Conservation (phyloP, 2,888 invertebrate species). For the Microdon myrmicae region DNA sequence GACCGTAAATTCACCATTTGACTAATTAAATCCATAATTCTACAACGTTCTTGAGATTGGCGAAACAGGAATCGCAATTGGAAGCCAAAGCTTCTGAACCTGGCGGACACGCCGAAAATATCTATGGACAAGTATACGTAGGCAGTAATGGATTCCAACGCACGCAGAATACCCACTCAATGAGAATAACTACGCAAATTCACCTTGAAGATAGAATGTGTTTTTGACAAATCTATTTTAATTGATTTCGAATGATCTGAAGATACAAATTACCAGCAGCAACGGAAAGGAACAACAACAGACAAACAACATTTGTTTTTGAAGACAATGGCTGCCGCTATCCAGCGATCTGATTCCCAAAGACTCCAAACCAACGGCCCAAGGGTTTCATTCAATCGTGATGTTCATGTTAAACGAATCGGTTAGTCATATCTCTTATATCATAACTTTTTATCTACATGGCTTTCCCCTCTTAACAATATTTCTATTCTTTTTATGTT, state of each 20-base stretch:
- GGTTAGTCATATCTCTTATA: conserved; percentile 80
- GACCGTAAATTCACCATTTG: conserved; percentile 26
- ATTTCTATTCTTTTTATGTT: too few species aligned
- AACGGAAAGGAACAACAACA: conserved; percentile 6
- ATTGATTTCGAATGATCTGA: conserved; percentile 22
- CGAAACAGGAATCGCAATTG: conserved; percentile 16
- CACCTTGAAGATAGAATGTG: too few species aligned
- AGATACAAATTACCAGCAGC: conserved; percentile 8
- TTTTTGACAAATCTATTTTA: too few species aligned
- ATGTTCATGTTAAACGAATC: conserved; percentile 90
- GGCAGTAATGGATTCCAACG: conserved; percentile 4
- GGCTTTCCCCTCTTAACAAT: too few species aligned
- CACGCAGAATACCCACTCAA: not conserved
- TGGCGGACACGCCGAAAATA: conserved; percentile 19
- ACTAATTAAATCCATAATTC: conserved; percentile 22
- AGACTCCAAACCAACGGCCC: conserved; percentile 68
- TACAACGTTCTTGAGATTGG: conserved; percentile 3
- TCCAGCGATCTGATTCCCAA: conserved; percentile 55
- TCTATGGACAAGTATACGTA: too few species aligned
- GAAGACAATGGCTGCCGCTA: conserved; percentile 45
- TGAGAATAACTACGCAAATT: conserved; percentile 15
- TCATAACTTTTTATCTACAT: too few species aligned
- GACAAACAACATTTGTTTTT: conserved; percentile 13
- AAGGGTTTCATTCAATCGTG: conserved; percentile 87
- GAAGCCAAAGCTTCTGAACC: too few species aligned